These are phyloP conservation scores for Bimastos eiseni DNA, from an alignment of 2,888 invertebrate genomes.

Conservation along the genomic window DNA sequence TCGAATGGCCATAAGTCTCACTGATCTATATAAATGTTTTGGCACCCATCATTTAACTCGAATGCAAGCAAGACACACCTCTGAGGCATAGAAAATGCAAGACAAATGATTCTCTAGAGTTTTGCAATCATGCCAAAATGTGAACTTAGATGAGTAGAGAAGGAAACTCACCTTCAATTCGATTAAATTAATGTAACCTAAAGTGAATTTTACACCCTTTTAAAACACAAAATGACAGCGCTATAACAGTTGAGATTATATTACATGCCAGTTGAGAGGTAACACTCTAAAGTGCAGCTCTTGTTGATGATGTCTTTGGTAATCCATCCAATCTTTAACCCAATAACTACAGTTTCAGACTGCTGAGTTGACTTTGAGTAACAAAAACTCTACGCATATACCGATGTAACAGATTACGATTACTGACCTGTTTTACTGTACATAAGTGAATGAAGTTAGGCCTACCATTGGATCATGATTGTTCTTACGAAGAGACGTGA, in stretches of 20 bases:
- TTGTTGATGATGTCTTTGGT: neutral
- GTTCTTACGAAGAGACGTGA: neutral
- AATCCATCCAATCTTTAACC: neutral
- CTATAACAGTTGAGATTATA: neutral
- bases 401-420: neutral
- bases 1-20: neutral
- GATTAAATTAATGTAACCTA: neutral
- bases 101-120: neutral
- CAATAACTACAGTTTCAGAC: neutral
- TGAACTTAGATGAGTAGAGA: neutral
- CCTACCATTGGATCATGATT: neutral
- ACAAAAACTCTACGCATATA: neutral
- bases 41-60: neutral
- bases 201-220: neutral
- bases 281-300: neutral
- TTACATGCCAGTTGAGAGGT: neutral
- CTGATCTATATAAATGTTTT: neutral
- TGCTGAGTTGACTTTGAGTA: neutral
- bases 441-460: neutral
- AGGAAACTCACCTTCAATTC: neutral
- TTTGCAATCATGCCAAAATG: neutral
- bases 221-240: neutral
- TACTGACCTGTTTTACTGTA: neutral
- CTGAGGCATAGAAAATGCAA: neutral
- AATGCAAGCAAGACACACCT: neutral